phyloP scores from a whole-genome alignment of 37 sponge, comb jelly and placozoan species.

The Halisarca cf. caerulea region DNA sequence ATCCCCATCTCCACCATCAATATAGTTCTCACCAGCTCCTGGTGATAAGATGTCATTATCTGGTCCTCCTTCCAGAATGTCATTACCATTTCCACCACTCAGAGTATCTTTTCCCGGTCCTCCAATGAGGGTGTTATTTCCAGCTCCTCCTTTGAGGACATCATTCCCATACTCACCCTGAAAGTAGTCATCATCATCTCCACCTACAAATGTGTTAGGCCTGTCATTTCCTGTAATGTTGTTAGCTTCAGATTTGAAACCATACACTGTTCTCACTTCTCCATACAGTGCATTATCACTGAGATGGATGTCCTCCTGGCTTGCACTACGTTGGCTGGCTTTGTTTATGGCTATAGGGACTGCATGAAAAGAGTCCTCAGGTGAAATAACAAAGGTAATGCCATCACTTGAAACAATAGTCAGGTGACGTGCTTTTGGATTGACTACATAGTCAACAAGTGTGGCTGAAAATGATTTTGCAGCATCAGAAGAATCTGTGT shows the following conservation, averaged over 20 bases:
- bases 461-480: neutral
- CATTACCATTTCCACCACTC: slow-evolving; percentile 36
- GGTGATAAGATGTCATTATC: slow-evolving; percentile 31
- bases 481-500: neutral
- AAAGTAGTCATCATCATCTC: slow-evolving; percentile 4
- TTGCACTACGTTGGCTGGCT: neutral
- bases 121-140: slow-evolving; percentile 6
- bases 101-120: slow-evolving; percentile 8
- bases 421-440: neutral
- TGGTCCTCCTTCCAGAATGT: neutral
- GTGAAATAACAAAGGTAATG: neutral
- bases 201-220: slow-evolving; percentile 27
- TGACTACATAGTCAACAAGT: neutral
- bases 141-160: slow-evolving; percentile 38
- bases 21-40: slow-evolving; percentile 9
- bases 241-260: slow-evolving; percentile 6
- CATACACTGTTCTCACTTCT: slow-evolving; percentile 32
- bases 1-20: slow-evolving; percentile 35
- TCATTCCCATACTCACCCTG: slow-evolving; percentile 22
- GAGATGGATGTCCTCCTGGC: neutral
- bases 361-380: neutral
- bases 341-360: neutral
- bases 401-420: slow-evolving; percentile 2
- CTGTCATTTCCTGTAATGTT: too few relatives aligned
- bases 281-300: neutral